Evolutionary conservation across 2,113 vertebrate species (phyloP).

Genomic region (Fregata magnificens): DNA sequence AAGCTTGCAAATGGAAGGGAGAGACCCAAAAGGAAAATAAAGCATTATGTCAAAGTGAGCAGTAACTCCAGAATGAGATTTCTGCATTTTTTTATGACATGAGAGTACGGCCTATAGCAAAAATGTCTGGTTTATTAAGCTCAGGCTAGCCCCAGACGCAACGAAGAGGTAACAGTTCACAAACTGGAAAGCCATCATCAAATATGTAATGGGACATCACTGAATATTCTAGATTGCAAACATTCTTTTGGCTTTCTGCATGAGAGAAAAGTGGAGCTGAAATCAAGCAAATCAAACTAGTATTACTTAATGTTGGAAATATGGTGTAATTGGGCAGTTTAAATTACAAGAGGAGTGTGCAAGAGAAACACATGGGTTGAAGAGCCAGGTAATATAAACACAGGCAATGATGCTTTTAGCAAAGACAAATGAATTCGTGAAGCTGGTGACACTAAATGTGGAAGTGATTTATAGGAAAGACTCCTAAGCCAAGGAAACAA

Average conservation of each 20-base stretch:
- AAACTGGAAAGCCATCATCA: background rate
- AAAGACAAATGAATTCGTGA: constrained; percentile 32
- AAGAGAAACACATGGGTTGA: background rate
- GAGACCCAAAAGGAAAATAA: background rate
- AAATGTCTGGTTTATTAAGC: constrained; percentile 12
- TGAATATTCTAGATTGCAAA: background rate
- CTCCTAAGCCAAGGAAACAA: background rate
- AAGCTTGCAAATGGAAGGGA: background rate
- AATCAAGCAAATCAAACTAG: background rate
- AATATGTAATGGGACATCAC: background rate
- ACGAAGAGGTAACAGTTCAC: background rate
- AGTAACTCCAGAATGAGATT: background rate
- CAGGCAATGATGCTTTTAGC: background rate
- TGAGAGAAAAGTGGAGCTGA: background rate
- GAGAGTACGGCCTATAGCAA: background rate
- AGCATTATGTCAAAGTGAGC: background rate
- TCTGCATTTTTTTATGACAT: background rate
- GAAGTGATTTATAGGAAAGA: constrained; percentile 18
- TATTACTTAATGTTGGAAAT: background rate
- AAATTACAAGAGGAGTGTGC: background rate
- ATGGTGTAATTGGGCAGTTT: background rate
- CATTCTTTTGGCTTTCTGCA: background rate
- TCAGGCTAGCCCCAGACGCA: background rate
- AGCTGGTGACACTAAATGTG: constrained; percentile 1
- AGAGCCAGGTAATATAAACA: background rate